These are phyloP conservation scores for Phainopepla nitens DNA, from an alignment of 2,113 vertebrate genomes.

Conservation along the genomic window DNA sequence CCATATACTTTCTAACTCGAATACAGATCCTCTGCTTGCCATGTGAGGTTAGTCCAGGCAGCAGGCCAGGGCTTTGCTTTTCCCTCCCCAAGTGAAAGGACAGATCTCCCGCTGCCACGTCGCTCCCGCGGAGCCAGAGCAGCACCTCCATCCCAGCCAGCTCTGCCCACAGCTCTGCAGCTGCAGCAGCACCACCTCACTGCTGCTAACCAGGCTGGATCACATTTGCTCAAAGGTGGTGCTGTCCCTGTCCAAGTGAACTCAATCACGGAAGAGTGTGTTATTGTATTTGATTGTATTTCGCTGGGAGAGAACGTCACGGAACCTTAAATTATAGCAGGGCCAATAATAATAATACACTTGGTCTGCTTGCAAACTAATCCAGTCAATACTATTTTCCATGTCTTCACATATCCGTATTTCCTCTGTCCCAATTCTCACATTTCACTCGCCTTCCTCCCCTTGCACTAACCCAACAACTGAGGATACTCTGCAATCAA, in stretches of 20 bases:
- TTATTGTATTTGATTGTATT: not conserved
- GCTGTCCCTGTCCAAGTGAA: not conserved
- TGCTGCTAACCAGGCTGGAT: not conserved
- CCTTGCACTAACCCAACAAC: not conserved
- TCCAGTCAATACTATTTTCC: not conserved
- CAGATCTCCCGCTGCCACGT: conserved; percentile 63
- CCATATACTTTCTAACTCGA: not conserved
- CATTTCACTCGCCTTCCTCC: not conserved
- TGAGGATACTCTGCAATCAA: not conserved
- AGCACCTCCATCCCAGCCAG: conserved; percentile 1
- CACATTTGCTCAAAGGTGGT: not conserved
- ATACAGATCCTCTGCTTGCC: conserved; percentile 48
- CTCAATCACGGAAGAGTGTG: rapidly evolving
- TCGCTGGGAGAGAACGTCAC: not conserved
- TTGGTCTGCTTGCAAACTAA: not conserved
- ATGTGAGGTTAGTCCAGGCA: conserved; percentile 65
- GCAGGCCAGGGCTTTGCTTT: conserved; percentile 62
- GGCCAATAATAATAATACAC: not conserved
- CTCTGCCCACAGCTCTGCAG: not conserved
- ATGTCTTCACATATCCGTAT: not conserved
- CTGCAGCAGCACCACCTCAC: not conserved
- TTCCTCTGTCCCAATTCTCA: not conserved
- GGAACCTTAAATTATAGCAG: not conserved
- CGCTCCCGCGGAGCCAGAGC: conserved; percentile 22
- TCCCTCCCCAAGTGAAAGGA: conserved; percentile 55